A percentile compares a stretch with the other conserved stretches of the same genome.
These are phyloP conservation scores for Lithophane socia DNA, from an alignment of 2,888 invertebrate genomes.

Conservation along the genomic window DNA sequence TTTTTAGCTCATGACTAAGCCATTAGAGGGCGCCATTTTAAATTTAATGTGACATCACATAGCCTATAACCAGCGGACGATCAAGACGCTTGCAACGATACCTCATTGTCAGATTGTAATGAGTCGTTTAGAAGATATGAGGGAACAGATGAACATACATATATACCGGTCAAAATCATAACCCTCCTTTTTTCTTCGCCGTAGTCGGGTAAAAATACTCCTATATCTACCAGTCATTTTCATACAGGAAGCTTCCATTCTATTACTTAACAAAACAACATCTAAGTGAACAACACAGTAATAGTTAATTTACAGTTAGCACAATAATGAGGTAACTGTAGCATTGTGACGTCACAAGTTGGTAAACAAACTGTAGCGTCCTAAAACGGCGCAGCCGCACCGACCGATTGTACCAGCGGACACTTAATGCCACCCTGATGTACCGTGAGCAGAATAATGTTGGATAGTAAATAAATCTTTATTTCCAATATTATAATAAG, in stretches of 20 bases:
- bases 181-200: too few relatives aligned
- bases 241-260: not conserved
- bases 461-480: not conserved
- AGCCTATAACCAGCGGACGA: too few relatives aligned
- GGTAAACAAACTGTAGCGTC: slow-evolving; percentile 78
- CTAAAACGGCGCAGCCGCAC: slow-evolving; percentile 79
- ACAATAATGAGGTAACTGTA: slow-evolving; percentile 76
- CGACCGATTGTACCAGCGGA: slow-evolving; percentile 69
- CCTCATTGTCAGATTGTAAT: too few relatives aligned
- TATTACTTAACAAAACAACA: slow-evolving; percentile 24
- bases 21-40: too few relatives aligned
- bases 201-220: not conserved
- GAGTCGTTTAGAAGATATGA: too few relatives aligned
- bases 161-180: too few relatives aligned
- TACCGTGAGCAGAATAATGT: slow-evolving; percentile 56
- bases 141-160: too few relatives aligned
- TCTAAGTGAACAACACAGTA: slow-evolving; percentile 48
- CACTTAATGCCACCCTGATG: slow-evolving; percentile 65
- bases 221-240: not conserved
- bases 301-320: slow-evolving; percentile 72
- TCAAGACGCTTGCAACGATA: too few relatives aligned
- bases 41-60: too few relatives aligned
- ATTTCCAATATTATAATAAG: not conserved
- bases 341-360: slow-evolving; percentile 81
- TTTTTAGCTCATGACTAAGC: too few relatives aligned